These are phyloP conservation scores for Aegithalos caudatus DNA, from an alignment of 2,113 vertebrate species.

Conservation along the genomic window DNA sequence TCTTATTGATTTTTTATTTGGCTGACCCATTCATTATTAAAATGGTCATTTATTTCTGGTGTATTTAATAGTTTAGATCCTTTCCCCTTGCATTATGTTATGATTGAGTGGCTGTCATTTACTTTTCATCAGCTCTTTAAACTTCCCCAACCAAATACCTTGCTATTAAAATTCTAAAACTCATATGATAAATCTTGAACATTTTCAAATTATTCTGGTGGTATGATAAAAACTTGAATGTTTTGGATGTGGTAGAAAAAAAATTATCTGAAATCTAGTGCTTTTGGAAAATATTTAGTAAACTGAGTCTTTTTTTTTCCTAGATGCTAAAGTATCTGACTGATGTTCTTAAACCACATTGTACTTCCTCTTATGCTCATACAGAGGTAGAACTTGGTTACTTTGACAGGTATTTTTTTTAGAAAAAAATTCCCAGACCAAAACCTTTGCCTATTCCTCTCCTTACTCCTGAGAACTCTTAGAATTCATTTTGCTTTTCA, in stretches of 20 bases:
- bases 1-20: no score
- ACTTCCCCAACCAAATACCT: neutral
- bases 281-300: neutral
- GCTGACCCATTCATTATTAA: no score
- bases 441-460: neutral
- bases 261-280: neutral
- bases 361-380: neutral
- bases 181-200: neutral
- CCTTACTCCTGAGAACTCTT: neutral
- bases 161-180: neutral
- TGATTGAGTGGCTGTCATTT: neutral
- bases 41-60: neutral
- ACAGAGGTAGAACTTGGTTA: neutral
- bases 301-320: neutral
- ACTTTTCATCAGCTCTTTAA: neutral
- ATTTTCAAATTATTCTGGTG: neutral
- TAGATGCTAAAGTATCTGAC: neutral
- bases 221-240: neutral
- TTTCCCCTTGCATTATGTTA: neutral
- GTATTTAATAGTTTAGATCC: neutral
- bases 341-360: neutral
- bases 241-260: neutral
- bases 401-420: neutral
- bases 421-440: neutral
- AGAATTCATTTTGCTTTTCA: neutral